Base-by-base conservation (phyloP, 1,140 invertebrate species). In the Chionoecetes opilio region DNA sequence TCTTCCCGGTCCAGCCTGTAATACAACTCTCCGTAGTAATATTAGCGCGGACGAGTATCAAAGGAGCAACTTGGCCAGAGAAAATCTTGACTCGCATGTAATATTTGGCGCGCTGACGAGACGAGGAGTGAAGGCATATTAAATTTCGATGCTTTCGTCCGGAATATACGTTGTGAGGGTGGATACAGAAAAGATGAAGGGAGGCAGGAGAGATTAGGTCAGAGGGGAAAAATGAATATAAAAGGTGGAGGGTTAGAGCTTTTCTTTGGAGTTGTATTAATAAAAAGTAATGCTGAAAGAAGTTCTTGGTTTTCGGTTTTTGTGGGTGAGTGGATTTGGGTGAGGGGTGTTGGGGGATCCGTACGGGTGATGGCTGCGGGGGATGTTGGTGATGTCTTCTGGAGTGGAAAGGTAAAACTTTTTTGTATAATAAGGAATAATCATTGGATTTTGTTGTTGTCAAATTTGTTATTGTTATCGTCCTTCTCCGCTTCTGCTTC, bases 51-150 rank as follows among this genome's bases (percentile, higher is more conserved):
- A 5, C 14, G 14, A 5, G 29, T 87, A 37, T 38, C 32, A 38
- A 35, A 87, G 85, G 85, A 38, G 85, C 32, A 32, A 37, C 85
- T 11, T 21, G 85, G 29, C 14, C 37, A 38, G 5, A 37, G 32
- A 87, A 38, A 38, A 38, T 87, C 85, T 87, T 32, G 85, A 21
- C 85, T 17, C 85, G 34, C 85, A 31, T 38, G 37, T 87, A 87
- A 37, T 38, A 87, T 87, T 87, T 87, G 14, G 85, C 85, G 26
- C n/a, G n/a, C 85, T 17, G 82, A 35, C 8, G 32, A 21, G 32
- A 37, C 85, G 37, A 35, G 34, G 3, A 87, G 63, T 5, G 21
- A n/a, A n/a, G 63, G 63, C 85, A 87, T 87, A 37, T 38, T 35
- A 87, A 37, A 37, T 87, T 35, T 38, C 85, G 14, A 87, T 38